phyloP scores from a whole-genome alignment of 2,113 vertebrate species.

The Pycnonotus jocosus region DNA sequence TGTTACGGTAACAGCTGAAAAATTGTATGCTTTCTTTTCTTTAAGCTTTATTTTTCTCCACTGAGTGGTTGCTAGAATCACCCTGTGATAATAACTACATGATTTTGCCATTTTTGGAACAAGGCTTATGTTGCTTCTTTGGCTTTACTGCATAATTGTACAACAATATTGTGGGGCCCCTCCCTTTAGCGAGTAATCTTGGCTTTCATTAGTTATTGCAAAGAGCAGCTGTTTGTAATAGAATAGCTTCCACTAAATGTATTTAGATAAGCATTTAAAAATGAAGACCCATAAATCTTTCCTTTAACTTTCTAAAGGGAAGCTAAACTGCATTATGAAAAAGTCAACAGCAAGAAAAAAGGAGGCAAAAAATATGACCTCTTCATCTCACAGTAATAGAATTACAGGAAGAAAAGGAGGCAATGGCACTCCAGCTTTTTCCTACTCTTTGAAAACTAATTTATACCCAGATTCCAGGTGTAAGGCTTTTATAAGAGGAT shows the following conservation, averaged over 20 bases:
- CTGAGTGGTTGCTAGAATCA: neutral
- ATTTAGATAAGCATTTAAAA: slow-evolving; percentile 47
- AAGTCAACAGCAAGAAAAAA: slow-evolving; percentile 74
- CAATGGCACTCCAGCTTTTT: slow-evolving; percentile 32
- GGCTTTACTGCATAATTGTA: neutral
- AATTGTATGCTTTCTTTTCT: neutral
- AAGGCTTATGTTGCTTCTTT: neutral
- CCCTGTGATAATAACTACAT: neutral
- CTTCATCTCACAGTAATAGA: slow-evolving; percentile 65
- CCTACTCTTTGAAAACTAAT: slow-evolving; percentile 23
- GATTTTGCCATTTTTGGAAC: neutral
- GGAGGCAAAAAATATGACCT: slow-evolving; percentile 63
- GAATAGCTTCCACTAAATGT: slow-evolving; percentile 23
- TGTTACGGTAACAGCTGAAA: neutral
- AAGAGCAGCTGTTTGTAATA: slow-evolving; percentile 43
- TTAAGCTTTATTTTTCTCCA: neutral
- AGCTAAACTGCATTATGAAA: slow-evolving; percentile 67
- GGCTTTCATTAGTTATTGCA: slow-evolving; percentile 32
- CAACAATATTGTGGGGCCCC: neutral
- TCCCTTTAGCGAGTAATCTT: neutral
- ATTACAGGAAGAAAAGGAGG: slow-evolving; percentile 75
- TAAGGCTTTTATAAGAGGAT: neutral
- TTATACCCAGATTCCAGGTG: slow-evolving; percentile 10
- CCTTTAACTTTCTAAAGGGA: slow-evolving; percentile 68
- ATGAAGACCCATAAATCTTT: slow-evolving; percentile 55